A percentile compares a stretch with the other conserved stretches of the same genome.
Evolutionary conservation across 2,888 invertebrate genomes (phyloP).

Genomic region (Plebejus argus): DNA sequence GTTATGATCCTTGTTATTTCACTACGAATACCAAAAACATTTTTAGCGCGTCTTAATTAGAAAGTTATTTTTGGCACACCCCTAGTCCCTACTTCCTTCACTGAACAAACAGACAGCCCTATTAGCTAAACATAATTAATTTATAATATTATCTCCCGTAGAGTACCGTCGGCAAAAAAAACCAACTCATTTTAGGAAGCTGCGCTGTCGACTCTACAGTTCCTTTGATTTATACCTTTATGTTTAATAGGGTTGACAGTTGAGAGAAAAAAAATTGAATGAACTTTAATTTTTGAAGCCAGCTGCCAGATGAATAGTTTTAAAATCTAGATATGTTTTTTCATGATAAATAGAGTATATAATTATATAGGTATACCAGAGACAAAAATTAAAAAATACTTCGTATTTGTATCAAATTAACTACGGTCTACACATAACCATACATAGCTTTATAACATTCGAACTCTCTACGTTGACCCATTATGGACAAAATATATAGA

Average conservation of each 20-base stretch:
- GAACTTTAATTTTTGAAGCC: background rate
- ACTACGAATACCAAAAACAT: background rate
- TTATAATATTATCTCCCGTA: conserved; percentile 64
- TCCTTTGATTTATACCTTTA: conserved; percentile 59
- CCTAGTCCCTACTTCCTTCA: conserved; percentile 39
- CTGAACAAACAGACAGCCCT: conserved; percentile 49
- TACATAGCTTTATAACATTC: too few relatives aligned
- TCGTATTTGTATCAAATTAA: too few relatives aligned
- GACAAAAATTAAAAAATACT: too few relatives aligned
- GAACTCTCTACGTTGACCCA: too few relatives aligned
- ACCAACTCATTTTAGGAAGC: conserved; percentile 62
- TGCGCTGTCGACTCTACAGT: conserved; percentile 43
- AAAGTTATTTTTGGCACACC: conserved; percentile 15
- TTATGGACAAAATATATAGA: too few relatives aligned
- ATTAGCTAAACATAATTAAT: conserved; percentile 76
- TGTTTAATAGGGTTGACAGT: conserved; percentile 50
- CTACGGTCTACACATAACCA: too few relatives aligned
- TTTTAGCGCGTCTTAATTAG: background rate
- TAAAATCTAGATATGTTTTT: background rate
- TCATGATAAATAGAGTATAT: too few relatives aligned
- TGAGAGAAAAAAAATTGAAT: background rate
- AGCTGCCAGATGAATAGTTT: background rate
- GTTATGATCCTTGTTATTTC: background rate
- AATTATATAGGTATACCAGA: too few relatives aligned
- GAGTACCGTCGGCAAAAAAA: conserved; percentile 46